phyloP scores from a whole-genome alignment of 2,113 vertebrate genomes.

The Cyanocitta stelleri region DNA sequence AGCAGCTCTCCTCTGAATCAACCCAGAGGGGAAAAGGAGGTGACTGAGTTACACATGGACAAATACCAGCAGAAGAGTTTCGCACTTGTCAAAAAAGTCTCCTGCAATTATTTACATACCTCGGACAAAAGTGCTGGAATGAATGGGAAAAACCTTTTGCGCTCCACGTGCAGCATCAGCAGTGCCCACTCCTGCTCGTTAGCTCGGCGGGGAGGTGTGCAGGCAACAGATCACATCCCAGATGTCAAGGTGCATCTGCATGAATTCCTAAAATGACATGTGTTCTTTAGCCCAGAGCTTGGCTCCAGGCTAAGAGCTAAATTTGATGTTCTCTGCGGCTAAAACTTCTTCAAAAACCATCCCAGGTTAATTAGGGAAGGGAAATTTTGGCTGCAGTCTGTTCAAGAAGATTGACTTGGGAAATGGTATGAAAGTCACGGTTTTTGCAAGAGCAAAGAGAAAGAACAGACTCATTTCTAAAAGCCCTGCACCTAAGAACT shows the following conservation, averaged over 20 bases:
- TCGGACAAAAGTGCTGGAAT: background rate
- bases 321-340: slow-evolving; percentile 70
- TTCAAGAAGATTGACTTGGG: slow-evolving; percentile 44
- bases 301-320: slow-evolving; percentile 73
- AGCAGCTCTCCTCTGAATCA: background rate
- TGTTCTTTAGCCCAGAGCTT: slow-evolving; percentile 70
- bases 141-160: background rate
- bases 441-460: slow-evolving; percentile 38
- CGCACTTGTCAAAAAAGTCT: background rate
- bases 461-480: slow-evolving; percentile 57
- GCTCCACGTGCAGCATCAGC: background rate
- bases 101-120: background rate
- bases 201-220: background rate
- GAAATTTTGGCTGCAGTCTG: slow-evolving; percentile 56
- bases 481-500: slow-evolving; percentile 26
- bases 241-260: slow-evolving; percentile 63
- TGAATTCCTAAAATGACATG: slow-evolving; percentile 70
- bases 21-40: background rate
- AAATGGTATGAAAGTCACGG: background rate
- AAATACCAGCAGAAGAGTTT: background rate
- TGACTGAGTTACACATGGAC: background rate
- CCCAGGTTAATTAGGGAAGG: slow-evolving; percentile 65
- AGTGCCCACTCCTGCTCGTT: background rate
- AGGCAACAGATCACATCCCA: slow-evolving; percentile 39
- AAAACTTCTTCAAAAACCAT: slow-evolving; percentile 64